phyloP scores from a whole-genome alignment of 1,140 invertebrate genomes.

The Brachionus paranguensis region DNA sequence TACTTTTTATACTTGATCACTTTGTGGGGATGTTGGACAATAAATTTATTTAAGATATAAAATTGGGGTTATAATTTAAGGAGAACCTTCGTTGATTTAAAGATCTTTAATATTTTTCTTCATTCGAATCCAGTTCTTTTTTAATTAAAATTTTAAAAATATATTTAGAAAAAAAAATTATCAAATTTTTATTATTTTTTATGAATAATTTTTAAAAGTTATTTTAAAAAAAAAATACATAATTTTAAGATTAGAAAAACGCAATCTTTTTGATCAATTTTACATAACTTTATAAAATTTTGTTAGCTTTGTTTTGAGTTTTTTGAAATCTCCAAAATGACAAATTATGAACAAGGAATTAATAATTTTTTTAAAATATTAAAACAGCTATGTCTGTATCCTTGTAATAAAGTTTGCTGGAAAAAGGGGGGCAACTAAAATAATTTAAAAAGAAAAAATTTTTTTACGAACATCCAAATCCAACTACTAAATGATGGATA shows the following conservation, averaged over 20 bases:
- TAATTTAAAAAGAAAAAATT: not conserved
- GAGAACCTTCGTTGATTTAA: no score
- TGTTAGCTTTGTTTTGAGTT: not conserved
- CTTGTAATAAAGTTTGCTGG: not conserved
- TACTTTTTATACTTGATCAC: no score
- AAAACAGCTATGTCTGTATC: no score
- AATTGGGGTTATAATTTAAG: no score
- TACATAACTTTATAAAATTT: not conserved
- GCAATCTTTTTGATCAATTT: not conserved
- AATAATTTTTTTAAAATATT: not conserved
- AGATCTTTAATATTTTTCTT: no score
- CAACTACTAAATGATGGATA: not conserved
- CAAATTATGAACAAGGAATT: not conserved
- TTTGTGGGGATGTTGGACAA: no score
- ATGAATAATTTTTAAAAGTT: no score
- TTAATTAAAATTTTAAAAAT: no score
- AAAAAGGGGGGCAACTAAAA: not conserved
- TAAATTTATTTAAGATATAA: no score
- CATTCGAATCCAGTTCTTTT: no score
- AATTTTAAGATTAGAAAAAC: not conserved
- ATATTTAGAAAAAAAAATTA: no score
- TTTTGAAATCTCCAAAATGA: not conserved
- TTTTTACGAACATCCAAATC: not conserved
- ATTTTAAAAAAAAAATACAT: not conserved
- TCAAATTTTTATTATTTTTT: no score